These are phyloP conservation scores for Drosophila ambigua DNA, from an alignment of 1,140 invertebrate genomes.

Conservation along the genomic window DNA sequence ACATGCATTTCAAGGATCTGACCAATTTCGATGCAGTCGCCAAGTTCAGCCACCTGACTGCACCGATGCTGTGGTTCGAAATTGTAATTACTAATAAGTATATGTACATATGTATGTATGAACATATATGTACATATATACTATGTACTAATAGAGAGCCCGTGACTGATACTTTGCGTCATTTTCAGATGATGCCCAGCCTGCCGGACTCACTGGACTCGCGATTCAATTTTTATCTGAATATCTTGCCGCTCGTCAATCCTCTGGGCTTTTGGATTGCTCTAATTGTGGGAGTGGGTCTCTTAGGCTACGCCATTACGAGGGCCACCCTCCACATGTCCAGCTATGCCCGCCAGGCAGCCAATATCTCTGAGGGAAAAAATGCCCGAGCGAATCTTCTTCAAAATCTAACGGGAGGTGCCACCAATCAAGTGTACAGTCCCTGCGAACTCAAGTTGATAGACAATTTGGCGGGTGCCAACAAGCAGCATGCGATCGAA, in stretches of 20 bases:
- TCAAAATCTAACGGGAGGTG: conserved; percentile 39
- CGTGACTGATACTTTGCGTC: not conserved
- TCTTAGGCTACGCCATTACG: conserved; percentile 84
- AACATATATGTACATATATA: too few species aligned
- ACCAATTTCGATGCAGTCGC: conserved; percentile 86
- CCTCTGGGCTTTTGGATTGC: conserved; percentile 86
- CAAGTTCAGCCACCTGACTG: conserved; percentile 87
- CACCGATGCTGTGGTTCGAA: conserved; percentile 93
- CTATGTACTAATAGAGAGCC: too few species aligned
- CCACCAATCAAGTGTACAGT: conserved; percentile 53
- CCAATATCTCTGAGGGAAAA: conserved; percentile 63
- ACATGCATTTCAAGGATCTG: conserved; percentile 90
- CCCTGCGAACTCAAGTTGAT: conserved; percentile 73
- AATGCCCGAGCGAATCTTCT: conserved; percentile 61
- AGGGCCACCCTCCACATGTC: conserved; percentile 74
- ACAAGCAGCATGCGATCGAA: conserved; percentile 54
- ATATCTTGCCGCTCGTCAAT: conserved; percentile 87
- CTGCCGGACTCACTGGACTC: conserved; percentile 86
- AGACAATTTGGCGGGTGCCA: conserved; percentile 44
- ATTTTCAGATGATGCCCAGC: conserved; percentile 87
- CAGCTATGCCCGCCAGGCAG: conserved; percentile 47
- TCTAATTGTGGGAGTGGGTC: conserved; percentile 85
- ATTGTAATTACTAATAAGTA: conserved; percentile 87
- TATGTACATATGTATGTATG: not conserved
- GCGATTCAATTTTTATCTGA: conserved; percentile 90